Conservation (phyloP, 1,140 invertebrate genomes). For the Heliothis virescens region DNA sequence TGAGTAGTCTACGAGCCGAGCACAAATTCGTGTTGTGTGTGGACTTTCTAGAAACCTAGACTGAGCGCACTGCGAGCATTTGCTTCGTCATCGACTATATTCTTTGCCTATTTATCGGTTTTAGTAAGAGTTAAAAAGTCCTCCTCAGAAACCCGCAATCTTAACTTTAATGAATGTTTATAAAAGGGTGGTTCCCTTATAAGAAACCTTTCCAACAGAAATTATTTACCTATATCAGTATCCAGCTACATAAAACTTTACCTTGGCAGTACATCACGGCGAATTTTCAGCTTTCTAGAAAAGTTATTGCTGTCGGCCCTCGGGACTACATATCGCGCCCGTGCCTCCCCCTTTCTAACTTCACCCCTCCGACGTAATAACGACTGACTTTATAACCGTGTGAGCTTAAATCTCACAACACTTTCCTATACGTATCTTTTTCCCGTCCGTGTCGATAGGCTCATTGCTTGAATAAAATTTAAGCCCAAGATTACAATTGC, state of each 20-base stretch:
- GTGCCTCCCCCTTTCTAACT: constrained; percentile 16
- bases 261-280: constrained; percentile 37
- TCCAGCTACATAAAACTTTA: constrained; percentile 46
- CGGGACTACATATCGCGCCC: constrained; percentile 50
- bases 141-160: too few relatives aligned
- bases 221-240: constrained; percentile 41
- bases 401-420: constrained; percentile 55
- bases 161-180: too few relatives aligned
- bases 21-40: too few relatives aligned
- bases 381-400: constrained; percentile 54
- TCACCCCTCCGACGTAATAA: constrained; percentile 44
- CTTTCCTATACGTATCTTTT: constrained; percentile 39
- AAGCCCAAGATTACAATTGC: constrained; percentile 69
- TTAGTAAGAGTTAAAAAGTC: too few relatives aligned
- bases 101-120: too few relatives aligned
- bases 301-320: constrained; percentile 52
- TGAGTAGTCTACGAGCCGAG: too few relatives aligned
- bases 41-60: too few relatives aligned
- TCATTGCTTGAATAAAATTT: constrained; percentile 60
- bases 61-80: too few relatives aligned
- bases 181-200: neutral
- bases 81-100: too few relatives aligned
- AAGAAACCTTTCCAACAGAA: constrained; percentile 12
- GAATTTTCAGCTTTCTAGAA: constrained; percentile 53
- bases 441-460: neutral